A percentile compares a stretch with the other conserved stretches of the same genome.
These are phyloP conservation scores for Hydroisotoma schaefferi DNA, from an alignment of 2,888 invertebrate species.

Conservation along the genomic window DNA sequence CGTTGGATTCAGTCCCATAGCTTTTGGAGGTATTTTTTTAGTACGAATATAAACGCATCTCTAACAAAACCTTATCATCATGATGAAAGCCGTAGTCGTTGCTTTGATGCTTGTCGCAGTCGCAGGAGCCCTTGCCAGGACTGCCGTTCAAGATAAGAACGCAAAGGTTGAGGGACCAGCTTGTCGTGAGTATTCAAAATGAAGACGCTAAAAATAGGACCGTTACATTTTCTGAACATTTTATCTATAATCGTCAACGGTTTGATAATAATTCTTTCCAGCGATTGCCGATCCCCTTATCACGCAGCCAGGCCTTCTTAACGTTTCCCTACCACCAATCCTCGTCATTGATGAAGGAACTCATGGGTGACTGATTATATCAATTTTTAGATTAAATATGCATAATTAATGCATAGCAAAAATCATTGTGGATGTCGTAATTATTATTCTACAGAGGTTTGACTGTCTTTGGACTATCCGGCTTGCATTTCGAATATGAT, in stretches of 20 bases:
- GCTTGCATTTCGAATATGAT: slow-evolving; percentile 14
- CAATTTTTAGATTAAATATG: background rate
- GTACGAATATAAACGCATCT: too few species aligned
- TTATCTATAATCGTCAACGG: background rate
- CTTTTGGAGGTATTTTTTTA: too few species aligned
- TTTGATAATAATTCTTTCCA: background rate
- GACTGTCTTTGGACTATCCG: slow-evolving; percentile 18
- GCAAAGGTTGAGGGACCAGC: slow-evolving; percentile 18
- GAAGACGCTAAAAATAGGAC: background rate
- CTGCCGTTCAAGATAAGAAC: slow-evolving; percentile 19
- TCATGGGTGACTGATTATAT: slow-evolving; percentile 11
- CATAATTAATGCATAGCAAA: background rate
- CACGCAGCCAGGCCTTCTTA: slow-evolving; percentile 13
- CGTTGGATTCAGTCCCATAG: too few species aligned
- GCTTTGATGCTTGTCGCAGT: slow-evolving; percentile 22
- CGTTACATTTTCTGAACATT: background rate
- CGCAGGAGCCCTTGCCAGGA: slow-evolving; percentile 19
- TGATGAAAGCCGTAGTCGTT: slow-evolving; percentile 22
- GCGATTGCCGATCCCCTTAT: slow-evolving; percentile 27
- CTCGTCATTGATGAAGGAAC: slow-evolving; percentile 17
- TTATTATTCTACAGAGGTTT: too few species aligned
- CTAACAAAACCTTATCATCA: too few species aligned
- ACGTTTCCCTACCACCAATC: slow-evolving; percentile 28
- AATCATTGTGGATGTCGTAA: background rate
- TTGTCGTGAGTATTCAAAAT: slow-evolving; percentile 20